These are phyloP conservation scores for Ridgeia piscesae DNA, from an alignment of 1,140 invertebrate species.

Conservation along the genomic window DNA sequence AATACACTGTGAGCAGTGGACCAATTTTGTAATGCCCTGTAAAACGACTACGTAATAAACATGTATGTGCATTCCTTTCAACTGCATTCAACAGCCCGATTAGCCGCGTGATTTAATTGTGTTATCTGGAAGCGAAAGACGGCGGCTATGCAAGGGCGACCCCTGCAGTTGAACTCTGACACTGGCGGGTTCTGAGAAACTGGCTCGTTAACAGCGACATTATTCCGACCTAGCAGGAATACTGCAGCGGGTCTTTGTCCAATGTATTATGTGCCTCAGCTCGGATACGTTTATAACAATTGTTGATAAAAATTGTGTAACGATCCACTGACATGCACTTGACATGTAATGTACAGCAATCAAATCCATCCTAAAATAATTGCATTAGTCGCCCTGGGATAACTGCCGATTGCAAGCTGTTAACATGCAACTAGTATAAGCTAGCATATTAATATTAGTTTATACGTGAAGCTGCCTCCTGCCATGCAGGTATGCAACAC, in stretches of 20 bases:
- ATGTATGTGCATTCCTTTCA: not conserved
- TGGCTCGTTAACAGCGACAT: not conserved
- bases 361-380: not conserved
- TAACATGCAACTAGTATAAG: not conserved
- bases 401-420: not conserved
- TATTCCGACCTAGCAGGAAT: not conserved
- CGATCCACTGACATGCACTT: not conserved
- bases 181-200: not conserved
- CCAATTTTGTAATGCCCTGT: too few relatives aligned
- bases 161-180: not conserved
- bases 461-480: not conserved
- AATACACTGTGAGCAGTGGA: too few relatives aligned
- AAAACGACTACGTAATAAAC: too few relatives aligned
- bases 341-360: not conserved
- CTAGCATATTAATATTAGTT: not conserved
- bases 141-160: not conserved
- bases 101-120: not conserved
- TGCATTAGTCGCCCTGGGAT: not conserved
- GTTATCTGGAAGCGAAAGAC: not conserved
- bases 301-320: not conserved
- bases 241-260: not conserved
- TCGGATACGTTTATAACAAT: too few relatives aligned
- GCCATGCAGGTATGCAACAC: not conserved
- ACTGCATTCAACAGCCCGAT: not conserved
- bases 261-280: not conserved